Base-by-base conservation (phyloP, 2,888 invertebrate genomes). In the Habrosyne pyritoides region DNA sequence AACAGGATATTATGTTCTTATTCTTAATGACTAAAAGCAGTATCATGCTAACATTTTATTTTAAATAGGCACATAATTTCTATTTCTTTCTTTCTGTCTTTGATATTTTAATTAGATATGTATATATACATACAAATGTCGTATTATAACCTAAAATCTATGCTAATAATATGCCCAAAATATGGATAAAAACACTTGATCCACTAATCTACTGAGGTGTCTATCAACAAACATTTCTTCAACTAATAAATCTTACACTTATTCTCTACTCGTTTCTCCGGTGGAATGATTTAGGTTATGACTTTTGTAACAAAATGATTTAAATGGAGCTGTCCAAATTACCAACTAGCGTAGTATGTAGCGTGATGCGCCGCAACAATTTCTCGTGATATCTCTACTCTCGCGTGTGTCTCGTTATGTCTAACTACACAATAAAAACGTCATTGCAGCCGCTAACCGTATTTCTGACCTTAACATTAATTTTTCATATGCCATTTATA, bases 361-460 rank as follows among this genome's bases (percentile, higher is more conserved):
- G 69, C 75, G 76, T 75, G 75, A 71, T 64, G 49, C 57, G 24
- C 52, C 52, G 56, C 72, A 81, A 83, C 82, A 80, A 80, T 74
- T 80, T 77, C 70, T 81, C 83, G 77, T 80, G 81, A 74, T 67
- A 60, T 58, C 61, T 42, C 57, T 54, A 67, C 65, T 64, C 75
- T 70, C 71, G 66, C 68, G 61, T 64, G 60, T 57, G 54, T 60
- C 62, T 62, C 59, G 63, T 67, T 66, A 67, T 58, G 55, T 54
- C 57, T 56, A 66, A 67, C 62, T 57, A 60, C 62, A 63, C 63
- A 64, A 69, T 73, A 73, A 69, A 69, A 72, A 63, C 48, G 59
- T 61, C 59, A 61, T 67, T 59, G 59, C 51, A 54, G 62, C 66
- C 71, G 66, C 64, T 67, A 67, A 55, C 60, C 63, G 69, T 63